Conservation (phyloP, 2,113 vertebrate genomes). For the Catharus bicknelli region DNA sequence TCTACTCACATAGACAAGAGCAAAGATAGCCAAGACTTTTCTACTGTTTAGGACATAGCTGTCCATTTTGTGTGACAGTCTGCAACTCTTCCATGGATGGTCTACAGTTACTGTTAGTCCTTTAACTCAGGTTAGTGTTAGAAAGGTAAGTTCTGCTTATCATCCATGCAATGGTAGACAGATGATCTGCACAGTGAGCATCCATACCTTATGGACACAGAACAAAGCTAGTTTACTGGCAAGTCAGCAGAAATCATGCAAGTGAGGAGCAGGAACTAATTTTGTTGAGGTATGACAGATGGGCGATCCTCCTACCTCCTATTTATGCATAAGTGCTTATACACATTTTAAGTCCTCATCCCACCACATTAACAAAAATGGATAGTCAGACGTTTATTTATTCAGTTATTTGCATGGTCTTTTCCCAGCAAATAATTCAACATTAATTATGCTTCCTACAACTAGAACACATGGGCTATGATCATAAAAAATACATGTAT, state of each 20-base stretch:
- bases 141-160: neutral
- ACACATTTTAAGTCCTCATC: neutral
- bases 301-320: neutral
- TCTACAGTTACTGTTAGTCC: neutral
- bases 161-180: rapidly evolving
- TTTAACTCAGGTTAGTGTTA: neutral
- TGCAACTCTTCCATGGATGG: neutral
- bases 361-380: neutral
- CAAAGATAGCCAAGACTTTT: neutral
- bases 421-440: neutral
- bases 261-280: too few species aligned
- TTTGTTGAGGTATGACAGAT: rapidly evolving
- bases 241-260: neutral
- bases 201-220: neutral
- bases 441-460: neutral
- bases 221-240: neutral
- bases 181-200: neutral
- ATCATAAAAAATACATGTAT: neutral
- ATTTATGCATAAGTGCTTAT: neutral
- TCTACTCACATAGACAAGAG: neutral
- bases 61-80: neutral
- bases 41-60: neutral
- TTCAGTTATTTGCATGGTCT: neutral
- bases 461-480: neutral
- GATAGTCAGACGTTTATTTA: neutral